Evolutionary conservation across 1,140 invertebrate genomes (phyloP), one percentile per base, ranked within the genome.

Genomic region (Dryas iulia): DNA sequence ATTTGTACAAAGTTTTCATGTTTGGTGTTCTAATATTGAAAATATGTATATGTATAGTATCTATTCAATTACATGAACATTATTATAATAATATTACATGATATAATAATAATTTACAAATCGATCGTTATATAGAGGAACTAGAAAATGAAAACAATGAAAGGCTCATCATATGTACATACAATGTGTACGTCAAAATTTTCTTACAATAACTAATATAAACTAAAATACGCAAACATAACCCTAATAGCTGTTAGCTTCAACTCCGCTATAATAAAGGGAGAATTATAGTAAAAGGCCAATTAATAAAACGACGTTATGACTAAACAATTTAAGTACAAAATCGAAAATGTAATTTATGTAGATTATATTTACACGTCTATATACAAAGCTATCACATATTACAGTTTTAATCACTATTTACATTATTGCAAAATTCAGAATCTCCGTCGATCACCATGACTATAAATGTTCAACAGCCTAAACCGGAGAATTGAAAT

Each of bases 321-420:
- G 52, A 58, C 78, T 82, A 86, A 87, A 81, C 69, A 69, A 83
- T 77, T 84, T 90, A 87, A 89, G 85, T 90, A 90, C 85, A 87
- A 87, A 87, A 86, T 84, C 71, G 76, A 81, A 75, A 84, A 82
- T 81, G 79, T 84, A 78, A 18, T 47, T 14, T 80, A 71, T 72
- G 74, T 78, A 83, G 76, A 66, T 71, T 80, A 76, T 90, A 91
- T 91, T 83, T 91, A 91, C 87, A 90, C 65, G 71, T 82, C 76
- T 91, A 91, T 91, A 72, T 91, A 91, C 89, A 91, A 86, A 86
- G 82, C 86, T 91, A 91, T 91, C 89, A 91, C 87, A 91, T 87
- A 84, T 87, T 88, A 90, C 82, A 87, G 79, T 83, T 85, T 89
- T 84, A 86, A 73, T 77, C 83, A 84, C 82, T 91, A 90, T 90